These are phyloP conservation scores for Galeruca laticollis DNA, from an alignment of 2,888 invertebrate genomes.

Conservation along the genomic window DNA sequence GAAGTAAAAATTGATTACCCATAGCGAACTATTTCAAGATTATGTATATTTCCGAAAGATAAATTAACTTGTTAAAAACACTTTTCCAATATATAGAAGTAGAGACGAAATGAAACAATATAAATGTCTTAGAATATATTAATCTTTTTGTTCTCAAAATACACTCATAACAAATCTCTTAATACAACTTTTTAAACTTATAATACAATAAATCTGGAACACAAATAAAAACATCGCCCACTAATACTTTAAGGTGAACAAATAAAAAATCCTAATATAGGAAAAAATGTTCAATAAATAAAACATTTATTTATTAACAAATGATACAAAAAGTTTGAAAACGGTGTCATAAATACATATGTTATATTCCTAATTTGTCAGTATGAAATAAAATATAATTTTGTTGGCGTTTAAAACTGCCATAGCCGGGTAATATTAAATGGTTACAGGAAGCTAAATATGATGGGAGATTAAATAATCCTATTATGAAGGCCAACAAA, in stretches of 20 bases:
- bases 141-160: constrained; percentile 37
- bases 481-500: too few species aligned
- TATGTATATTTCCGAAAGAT: too few species aligned
- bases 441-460: neutral
- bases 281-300: constrained; percentile 3
- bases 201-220: constrained; percentile 31
- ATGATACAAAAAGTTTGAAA: neutral
- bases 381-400: neutral
- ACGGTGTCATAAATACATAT: neutral
- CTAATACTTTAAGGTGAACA: constrained; percentile 13
- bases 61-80: too few species aligned
- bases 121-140: constrained; percentile 23
- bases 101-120: neutral
- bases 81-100: too few species aligned
- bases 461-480: too few species aligned
- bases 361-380: neutral
- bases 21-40: too few species aligned
- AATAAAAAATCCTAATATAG: constrained; percentile 15
- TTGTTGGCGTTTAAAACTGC: neutral
- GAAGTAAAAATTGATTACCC: too few species aligned
- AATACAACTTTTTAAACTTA: constrained; percentile 36
- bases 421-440: neutral
- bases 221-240: constrained; percentile 24
- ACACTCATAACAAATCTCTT: constrained; percentile 39
- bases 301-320: neutral